phyloP scores from a whole-genome alignment of 2,797 vertebrate genomes.

The Coracias cyanogaster region DNA sequence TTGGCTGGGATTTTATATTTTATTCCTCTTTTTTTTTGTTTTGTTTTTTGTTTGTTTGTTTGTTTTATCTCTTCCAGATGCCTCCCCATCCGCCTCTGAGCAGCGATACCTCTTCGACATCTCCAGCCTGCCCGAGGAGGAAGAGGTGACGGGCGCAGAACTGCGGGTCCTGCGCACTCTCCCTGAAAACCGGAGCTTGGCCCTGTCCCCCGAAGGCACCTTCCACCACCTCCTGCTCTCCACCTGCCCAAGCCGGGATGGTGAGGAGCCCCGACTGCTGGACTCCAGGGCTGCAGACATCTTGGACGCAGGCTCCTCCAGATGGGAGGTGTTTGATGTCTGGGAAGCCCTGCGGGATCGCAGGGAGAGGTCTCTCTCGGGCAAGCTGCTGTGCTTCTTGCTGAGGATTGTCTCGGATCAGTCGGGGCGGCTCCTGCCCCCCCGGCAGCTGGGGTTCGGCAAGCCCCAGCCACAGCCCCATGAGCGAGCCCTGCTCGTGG shows the following conservation, averaged over 20 bases:
- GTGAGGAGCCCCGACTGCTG: conserved; percentile 67
- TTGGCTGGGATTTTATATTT: background rate
- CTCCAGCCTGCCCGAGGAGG: conserved; percentile 78
- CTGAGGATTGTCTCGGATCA: conserved; percentile 75
- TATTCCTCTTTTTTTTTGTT: accelerated
- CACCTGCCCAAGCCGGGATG: conserved; percentile 51
- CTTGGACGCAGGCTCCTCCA: conserved; percentile 47
- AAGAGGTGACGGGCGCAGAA: conserved; percentile 84
- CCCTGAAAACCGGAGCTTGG: conserved; percentile 54
- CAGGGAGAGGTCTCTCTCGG: background rate
- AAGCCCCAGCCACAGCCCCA: conserved; percentile 52
- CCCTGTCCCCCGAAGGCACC: conserved; percentile 65
- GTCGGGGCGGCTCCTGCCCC: conserved; percentile 58
- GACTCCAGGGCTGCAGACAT: conserved; percentile 79
- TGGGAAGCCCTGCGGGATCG: conserved; percentile 72
- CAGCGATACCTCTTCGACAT: conserved; percentile 86
- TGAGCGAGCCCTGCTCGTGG: conserved; percentile 84
- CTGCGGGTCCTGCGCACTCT: conserved; percentile 80
- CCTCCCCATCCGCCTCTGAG: background rate
- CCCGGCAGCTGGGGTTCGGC: conserved; percentile 77
- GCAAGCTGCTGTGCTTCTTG: conserved; percentile 77
- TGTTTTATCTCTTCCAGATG: conserved; percentile 15
- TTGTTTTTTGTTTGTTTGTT: background rate
- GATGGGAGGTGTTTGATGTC: conserved; percentile 88
- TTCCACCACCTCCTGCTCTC: conserved; percentile 79